Evolutionary conservation across 2,888 invertebrate species (phyloP).

Genomic region (Ischnura elegans): DNA sequence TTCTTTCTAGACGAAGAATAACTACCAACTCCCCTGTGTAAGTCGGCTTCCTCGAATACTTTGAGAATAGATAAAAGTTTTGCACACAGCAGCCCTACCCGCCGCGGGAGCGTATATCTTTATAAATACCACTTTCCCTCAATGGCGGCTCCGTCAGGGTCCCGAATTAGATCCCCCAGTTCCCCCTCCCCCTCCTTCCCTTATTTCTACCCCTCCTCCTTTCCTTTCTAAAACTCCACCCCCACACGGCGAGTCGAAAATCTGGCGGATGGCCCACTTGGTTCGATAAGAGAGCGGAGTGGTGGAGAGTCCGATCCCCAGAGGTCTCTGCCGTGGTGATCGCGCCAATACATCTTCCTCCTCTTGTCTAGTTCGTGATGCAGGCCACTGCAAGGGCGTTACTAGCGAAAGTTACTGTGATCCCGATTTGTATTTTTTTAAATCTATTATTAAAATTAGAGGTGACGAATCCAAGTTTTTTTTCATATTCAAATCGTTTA

Average conservation of each 20-base stretch:
- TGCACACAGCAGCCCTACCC: neutral
- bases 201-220: neutral
- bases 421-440: no score
- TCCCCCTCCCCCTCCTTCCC: neutral
- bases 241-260: neutral
- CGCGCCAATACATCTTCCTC: neutral
- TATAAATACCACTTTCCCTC: conserved; percentile 58
- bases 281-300: neutral
- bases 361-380: neutral
- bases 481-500: no score
- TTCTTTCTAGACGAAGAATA: neutral
- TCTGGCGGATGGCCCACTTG: conserved; percentile 32
- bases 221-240: neutral
- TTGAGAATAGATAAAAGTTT: neutral
- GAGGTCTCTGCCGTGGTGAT: neutral
- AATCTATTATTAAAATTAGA: no score
- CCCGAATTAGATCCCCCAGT: conserved; percentile 37
- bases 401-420: no score
- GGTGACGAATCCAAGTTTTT: no score
- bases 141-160: conserved; percentile 53
- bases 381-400: no score
- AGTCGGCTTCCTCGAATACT: neutral
- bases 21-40: neutral
- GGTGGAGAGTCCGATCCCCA: neutral
- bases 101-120: conserved; percentile 33